Percentiles rank a stretch among this genome's conserved stretches.
These are phyloP conservation scores for Epirrita christyi DNA, from an alignment of 2,888 invertebrate species.

Conservation along the genomic window DNA sequence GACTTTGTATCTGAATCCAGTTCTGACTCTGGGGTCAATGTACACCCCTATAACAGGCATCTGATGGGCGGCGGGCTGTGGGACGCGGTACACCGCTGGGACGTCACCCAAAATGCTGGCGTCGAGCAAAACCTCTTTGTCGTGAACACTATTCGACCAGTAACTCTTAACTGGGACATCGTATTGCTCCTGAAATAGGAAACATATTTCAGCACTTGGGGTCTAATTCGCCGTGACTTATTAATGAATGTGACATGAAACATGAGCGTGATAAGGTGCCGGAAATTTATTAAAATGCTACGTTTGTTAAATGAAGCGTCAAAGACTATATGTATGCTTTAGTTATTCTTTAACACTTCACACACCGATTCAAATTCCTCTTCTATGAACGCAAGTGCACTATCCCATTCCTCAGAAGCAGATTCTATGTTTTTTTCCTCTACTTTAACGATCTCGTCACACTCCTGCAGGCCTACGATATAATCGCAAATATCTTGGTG, in stretches of 20 bases:
- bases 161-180: slow-evolving; percentile 61
- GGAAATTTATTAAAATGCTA: slow-evolving; percentile 4
- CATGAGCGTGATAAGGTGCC: slow-evolving; percentile 13
- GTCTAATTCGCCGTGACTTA: slow-evolving; percentile 27
- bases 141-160: slow-evolving; percentile 60
- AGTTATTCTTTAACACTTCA: slow-evolving; percentile 6
- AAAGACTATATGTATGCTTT: too few relatives aligned
- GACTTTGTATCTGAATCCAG: slow-evolving; percentile 91
- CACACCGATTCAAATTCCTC: slow-evolving; percentile 37
- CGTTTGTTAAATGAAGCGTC: neutral
- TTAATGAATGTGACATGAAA: slow-evolving; percentile 19
- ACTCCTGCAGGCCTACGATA: slow-evolving; percentile 32
- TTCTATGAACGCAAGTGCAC: slow-evolving; percentile 26
- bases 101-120: slow-evolving; percentile 87
- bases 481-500: slow-evolving; percentile 32
- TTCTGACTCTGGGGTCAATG: slow-evolving; percentile 88
- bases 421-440: slow-evolving; percentile 20
- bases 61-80: slow-evolving; percentile 85
- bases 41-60: slow-evolving; percentile 89
- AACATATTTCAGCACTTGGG: slow-evolving; percentile 25
- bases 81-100: slow-evolving; percentile 87
- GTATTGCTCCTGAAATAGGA: slow-evolving; percentile 60
- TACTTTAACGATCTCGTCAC: slow-evolving; percentile 22
- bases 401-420: slow-evolving; percentile 25
- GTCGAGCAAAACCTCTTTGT: slow-evolving; percentile 78